Evolutionary conservation across 2,113 vertebrate species (phyloP), one percentile per base, ranked within the genome.

Genomic region (Sigmodon hispidus): DNA sequence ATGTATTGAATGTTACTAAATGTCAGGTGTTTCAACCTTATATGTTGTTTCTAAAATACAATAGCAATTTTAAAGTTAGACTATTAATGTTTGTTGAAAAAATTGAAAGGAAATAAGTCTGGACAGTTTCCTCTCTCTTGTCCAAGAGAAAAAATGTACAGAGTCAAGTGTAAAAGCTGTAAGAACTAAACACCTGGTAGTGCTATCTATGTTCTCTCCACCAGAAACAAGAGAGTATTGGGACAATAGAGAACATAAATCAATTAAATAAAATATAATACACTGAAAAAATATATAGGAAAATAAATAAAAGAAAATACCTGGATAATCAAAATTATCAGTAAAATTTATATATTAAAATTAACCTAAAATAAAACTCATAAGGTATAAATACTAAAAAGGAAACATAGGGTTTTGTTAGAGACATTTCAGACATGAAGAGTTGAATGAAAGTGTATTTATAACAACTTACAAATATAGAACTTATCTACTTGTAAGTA

Each of bases 221-320:
- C 40, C 55, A 48, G 24, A 52, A 70, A 55, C 1, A 40, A 73
- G 16, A 81, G 21, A 91, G 29, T 10, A 73, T 87, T 8, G 6
- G 5, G 52, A 83, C 22, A 48, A 69, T 81, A 80, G 15, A 48
- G 10, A 10, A 15, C 1, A 43, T 29, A 31, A 65, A 43, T 55
- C 6, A 77, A 57, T 34, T 59, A 84, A 93, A 70, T 59, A 2
- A 70, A 77, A 81, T 76, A 48, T 2, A 31, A 65, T 59, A 84
- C 3, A 48, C 19, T 15, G 29, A 76, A 22, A 43, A 45, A 48
- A 29, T 26, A 45, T 48, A 29, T 76, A 45, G 43, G 24, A 48
- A 76, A 48, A 48, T 61, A 94, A 94, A 91, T 61, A 12, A n/a
- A 70, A 84, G 63, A 87, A 93, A 34, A 79, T 59, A 12, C 59